phyloP scores from a whole-genome alignment of 2,797 vertebrate species.

The Oreortyx pictus region DNA sequence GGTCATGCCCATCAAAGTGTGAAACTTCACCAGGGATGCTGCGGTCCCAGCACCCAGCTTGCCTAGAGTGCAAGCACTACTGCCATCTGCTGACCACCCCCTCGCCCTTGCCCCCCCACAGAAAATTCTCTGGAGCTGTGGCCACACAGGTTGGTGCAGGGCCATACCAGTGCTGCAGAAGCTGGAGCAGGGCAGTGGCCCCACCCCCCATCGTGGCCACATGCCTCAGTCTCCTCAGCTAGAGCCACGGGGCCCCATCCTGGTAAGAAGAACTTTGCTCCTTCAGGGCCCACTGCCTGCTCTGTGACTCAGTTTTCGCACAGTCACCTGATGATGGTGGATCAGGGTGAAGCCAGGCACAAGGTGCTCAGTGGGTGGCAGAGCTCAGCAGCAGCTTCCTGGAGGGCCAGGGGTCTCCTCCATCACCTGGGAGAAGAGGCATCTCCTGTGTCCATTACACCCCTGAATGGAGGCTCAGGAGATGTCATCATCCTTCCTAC shows the following conservation, averaged over 20 bases:
- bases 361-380: neutral
- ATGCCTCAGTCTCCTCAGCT: neutral
- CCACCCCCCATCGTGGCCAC: neutral
- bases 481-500: neutral
- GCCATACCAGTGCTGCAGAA: neutral
- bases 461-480: neutral
- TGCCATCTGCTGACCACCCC: slow-evolving; percentile 3
- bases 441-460: fast-evolving
- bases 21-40: neutral
- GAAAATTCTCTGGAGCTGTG: neutral
- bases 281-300: neutral
- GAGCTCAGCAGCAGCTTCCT: neutral
- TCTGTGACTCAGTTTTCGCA: neutral
- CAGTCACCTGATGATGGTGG: fast-evolving
- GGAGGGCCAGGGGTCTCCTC: neutral
- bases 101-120: neutral
- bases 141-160: fast-evolving
- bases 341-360: neutral
- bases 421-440: neutral
- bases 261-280: neutral
- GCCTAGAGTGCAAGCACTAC: neutral
- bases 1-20: neutral
- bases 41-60: neutral
- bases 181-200: neutral
- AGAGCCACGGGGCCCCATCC: neutral